Evolutionary conservation across 2,888 invertebrate species (phyloP).

Genomic region (Nymphalis polychloros): DNA sequence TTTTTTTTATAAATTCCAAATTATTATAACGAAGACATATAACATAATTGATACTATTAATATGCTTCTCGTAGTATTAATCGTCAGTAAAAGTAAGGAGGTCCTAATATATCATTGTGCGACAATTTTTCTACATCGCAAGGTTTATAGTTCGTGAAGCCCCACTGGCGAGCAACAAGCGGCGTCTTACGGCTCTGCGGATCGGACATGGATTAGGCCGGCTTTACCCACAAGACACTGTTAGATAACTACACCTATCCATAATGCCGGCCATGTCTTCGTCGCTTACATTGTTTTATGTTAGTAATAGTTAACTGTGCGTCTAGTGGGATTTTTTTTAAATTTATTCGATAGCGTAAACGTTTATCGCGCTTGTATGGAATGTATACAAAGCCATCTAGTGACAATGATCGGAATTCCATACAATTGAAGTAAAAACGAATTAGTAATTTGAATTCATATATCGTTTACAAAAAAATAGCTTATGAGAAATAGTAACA

Average conservation of each 20-base stretch:
- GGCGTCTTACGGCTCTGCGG: slow-evolving; percentile 63
- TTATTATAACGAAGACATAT: too few species aligned
- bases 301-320: background rate
- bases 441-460: too few species aligned
- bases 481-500: too few species aligned
- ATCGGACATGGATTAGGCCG: slow-evolving; percentile 65
- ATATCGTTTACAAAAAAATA: too few species aligned
- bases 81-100: background rate
- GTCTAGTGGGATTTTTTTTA: too few species aligned
- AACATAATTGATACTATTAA: background rate
- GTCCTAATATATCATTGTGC: slow-evolving; percentile 10
- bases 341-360: too few species aligned
- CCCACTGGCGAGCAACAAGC: slow-evolving; percentile 69
- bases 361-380: too few species aligned
- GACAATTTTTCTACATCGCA: slow-evolving; percentile 31
- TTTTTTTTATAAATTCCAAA: too few species aligned
- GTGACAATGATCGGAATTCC: too few species aligned
- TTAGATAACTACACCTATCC: slow-evolving; percentile 37
- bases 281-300: slow-evolving; percentile 10
- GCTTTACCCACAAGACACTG: slow-evolving; percentile 57
- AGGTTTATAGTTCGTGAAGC: slow-evolving; percentile 54
- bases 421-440: too few species aligned
- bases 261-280: slow-evolving; percentile 12
- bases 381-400: too few species aligned
- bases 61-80: background rate